Evolutionary conservation across 2,888 invertebrate genomes (phyloP), one percentile per base, ranked within the genome.

Genomic region (Scaptomyza reducta): DNA sequence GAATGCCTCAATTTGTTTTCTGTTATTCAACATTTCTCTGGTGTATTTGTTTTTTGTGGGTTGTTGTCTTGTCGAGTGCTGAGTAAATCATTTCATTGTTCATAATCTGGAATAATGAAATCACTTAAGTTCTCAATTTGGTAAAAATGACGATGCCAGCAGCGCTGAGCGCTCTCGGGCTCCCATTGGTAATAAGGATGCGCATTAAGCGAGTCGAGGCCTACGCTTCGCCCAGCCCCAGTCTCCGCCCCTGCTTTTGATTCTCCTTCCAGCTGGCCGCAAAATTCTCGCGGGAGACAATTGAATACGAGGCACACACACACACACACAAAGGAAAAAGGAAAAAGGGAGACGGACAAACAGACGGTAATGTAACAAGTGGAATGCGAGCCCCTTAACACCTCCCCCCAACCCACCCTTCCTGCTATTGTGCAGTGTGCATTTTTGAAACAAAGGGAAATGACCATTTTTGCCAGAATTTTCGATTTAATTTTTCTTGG

Each of bases 111-210:
- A 79, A 89, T 89, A 88, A 88, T 89, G 87, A 88, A 87, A 87
- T 87, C 87, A 82, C 87, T 88, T 84, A 87, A 88, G 82, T 88
- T 88, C 83, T 75, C 89, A 87, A 88, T 89, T 88, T 79, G 80
- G 69, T 72, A 76, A 77, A 79, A 83, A 86, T 79, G 87, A 79
- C 75, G 77, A 73, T 77, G 82, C 77, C 76, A 77, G 75, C 78
- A 75, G 71, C 60, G 61, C 29, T 44, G 49, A 49, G 56, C 55
- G 71, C 67, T 46, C 61, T 49, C 62, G 63, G 72, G 68, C n/a
- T n/a, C 83, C 79, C 84, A 66, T 51, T 80, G 87, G 84, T 83
- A 83, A 84, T 83, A 84, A 84, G 80, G 74, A 80, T 86, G 79
- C 79, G 74, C 84, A 87, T 85, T 81, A 85, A 84, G 74, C 71